Evolutionary conservation across 2,888 invertebrate genomes (phyloP).

Genomic region (Hypercompe scribonia): DNA sequence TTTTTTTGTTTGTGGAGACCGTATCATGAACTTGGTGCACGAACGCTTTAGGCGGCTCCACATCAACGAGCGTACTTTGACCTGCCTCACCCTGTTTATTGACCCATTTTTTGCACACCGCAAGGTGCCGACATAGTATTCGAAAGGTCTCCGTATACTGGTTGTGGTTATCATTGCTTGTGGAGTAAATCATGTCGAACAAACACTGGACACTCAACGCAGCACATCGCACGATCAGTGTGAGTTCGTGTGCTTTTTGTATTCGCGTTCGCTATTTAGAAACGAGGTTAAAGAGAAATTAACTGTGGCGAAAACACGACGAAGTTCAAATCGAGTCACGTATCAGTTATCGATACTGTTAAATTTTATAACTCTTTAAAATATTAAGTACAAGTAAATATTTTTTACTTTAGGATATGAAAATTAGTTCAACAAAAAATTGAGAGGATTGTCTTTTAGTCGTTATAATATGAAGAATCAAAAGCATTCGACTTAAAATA

Average conservation of each 20-base stretch:
- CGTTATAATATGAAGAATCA: background rate
- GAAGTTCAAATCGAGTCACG: background rate
- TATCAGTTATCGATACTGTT: background rate
- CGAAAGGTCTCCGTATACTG: constrained; percentile 44
- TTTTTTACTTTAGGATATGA: background rate
- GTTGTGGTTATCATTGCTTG: constrained; percentile 45
- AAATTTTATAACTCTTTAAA: background rate
- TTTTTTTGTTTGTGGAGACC: constrained; percentile 68
- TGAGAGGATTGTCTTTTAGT: background rate
- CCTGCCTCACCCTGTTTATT: constrained; percentile 44
- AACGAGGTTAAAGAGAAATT: constrained; percentile 20
- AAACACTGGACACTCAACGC: constrained; percentile 52
- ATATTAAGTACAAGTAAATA: background rate
- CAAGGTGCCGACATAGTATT: constrained; percentile 30
- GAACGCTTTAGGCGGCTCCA: constrained; percentile 72
- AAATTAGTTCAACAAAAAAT: background rate
- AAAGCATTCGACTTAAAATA: background rate
- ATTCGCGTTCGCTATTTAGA: constrained; percentile 26
- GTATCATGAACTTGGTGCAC: constrained; percentile 74
- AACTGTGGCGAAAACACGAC: background rate
- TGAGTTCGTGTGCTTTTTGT: constrained; percentile 44
- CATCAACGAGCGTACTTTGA: constrained; percentile 59
- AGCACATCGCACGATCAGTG: constrained; percentile 52
- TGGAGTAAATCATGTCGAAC: constrained; percentile 54
- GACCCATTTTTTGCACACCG: constrained; percentile 24